Evolutionary conservation across 1,140 invertebrate genomes (phyloP).

Genomic region (Nephila pilipes): DNA sequence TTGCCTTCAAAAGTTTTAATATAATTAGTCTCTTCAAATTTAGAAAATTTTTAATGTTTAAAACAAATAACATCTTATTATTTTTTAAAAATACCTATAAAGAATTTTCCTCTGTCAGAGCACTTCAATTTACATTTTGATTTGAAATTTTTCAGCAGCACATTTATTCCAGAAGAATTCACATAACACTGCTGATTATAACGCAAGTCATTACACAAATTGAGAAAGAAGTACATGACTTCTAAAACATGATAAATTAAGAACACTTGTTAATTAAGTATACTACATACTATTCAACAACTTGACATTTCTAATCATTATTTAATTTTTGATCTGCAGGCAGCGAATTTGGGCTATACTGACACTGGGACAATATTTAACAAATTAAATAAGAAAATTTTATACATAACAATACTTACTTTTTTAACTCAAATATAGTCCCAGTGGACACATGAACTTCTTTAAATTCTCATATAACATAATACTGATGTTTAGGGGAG

Average conservation of each 20-base stretch:
- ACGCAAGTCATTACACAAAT: neutral
- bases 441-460: neutral
- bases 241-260: neutral
- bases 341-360: neutral
- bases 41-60: neutral
- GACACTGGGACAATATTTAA: neutral
- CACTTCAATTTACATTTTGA: neutral
- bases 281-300: constrained; percentile 11
- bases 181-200: neutral
- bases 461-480: constrained; percentile 17
- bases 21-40: neutral
- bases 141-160: neutral
- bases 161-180: neutral
- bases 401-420: neutral
- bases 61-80: no score
- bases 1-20: no score
- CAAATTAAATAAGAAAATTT: neutral
- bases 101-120: neutral
- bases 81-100: neutral
- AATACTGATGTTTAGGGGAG: constrained; percentile 12
- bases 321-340: neutral
- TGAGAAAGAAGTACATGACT: neutral
- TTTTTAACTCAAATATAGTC: neutral
- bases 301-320: neutral
- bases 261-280: constrained; percentile 13